A percentile compares a stretch with the other conserved stretches of the same genome.
Evolutionary conservation across 2,888 invertebrate species (phyloP).

Genomic region (Iphiclides podalirius): DNA sequence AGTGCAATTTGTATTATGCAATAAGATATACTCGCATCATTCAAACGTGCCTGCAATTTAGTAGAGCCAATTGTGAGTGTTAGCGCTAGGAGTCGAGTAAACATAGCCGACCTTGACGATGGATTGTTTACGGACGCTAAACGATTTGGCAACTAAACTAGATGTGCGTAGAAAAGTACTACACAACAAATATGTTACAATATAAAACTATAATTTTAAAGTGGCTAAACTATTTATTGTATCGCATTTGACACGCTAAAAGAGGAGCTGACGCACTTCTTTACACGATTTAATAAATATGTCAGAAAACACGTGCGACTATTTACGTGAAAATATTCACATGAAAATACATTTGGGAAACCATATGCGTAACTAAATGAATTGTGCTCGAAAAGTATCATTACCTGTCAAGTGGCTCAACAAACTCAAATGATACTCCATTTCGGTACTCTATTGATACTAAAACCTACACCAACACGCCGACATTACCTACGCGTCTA

Average conservation of each 20-base stretch:
- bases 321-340: not conserved
- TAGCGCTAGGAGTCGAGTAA: conserved; percentile 44
- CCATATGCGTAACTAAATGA: not conserved
- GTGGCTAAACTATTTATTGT: not conserved
- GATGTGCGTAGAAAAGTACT: conserved; percentile 29
- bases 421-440: conserved; percentile 6
- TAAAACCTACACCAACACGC: conserved; percentile 18
- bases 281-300: not conserved
- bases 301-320: not conserved
- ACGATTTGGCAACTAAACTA: conserved; percentile 56
- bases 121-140: conserved; percentile 64
- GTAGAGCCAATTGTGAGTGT: conserved; percentile 11
- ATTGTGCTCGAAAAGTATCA: conserved; percentile 3
- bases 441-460: conserved; percentile 11
- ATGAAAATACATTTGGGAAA: not conserved
- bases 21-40: conserved; percentile 6
- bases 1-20: conserved; percentile 17
- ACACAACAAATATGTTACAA: not conserved
- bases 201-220: not conserved
- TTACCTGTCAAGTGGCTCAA: conserved; percentile 9
- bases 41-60: conserved; percentile 20
- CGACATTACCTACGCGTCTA: conserved; percentile 15
- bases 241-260: not conserved
- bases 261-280: not conserved
- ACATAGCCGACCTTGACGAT: conserved; percentile 60